phyloP scores from a whole-genome alignment of 2,113 vertebrate species.

The Acrocephalus kingi region DNA sequence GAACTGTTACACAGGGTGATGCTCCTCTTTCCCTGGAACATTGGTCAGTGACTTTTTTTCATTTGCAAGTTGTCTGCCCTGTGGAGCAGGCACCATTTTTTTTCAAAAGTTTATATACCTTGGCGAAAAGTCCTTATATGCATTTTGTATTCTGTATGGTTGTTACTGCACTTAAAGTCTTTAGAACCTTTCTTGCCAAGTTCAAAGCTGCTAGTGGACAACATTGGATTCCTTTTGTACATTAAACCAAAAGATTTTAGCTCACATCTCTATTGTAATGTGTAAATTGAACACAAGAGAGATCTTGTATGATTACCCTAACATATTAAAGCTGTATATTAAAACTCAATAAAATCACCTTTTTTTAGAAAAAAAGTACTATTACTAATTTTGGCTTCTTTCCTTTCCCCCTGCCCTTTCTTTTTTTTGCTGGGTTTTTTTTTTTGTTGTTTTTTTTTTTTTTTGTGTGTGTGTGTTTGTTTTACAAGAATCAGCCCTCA shows the following conservation, averaged over 20 bases:
- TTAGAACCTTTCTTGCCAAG: constrained; percentile 80
- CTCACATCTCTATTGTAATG: constrained; percentile 83
- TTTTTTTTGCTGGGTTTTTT: not conserved
- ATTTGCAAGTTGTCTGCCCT: constrained; percentile 80
- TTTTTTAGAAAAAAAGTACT: constrained; percentile 54
- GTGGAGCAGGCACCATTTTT: constrained; percentile 81
- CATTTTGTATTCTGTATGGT: constrained; percentile 70
- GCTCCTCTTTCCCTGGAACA: constrained; percentile 76
- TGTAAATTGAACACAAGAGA: constrained; percentile 88
- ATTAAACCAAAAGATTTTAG: constrained; percentile 82
- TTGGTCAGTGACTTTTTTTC: constrained; percentile 73
- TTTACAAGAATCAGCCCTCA: not conserved
- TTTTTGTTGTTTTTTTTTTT: too few species aligned
- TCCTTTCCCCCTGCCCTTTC: fast-evolving
- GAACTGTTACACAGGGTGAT: constrained; percentile 72
- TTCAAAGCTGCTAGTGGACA: constrained; percentile 89
- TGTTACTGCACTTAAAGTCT: constrained; percentile 75
- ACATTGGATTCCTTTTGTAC: constrained; percentile 83
- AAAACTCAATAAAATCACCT: constrained; percentile 87
- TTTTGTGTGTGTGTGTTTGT: not conserved
- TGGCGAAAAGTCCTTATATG: constrained; percentile 73
- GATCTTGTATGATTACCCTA: constrained; percentile 83
- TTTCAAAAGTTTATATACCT: constrained; percentile 76
- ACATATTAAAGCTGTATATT: constrained; percentile 89
- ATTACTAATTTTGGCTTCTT: not conserved